These are phyloP conservation scores for Odontesthes bonariensis DNA, from an alignment of 2,113 vertebrate genomes.

Conservation along the genomic window DNA sequence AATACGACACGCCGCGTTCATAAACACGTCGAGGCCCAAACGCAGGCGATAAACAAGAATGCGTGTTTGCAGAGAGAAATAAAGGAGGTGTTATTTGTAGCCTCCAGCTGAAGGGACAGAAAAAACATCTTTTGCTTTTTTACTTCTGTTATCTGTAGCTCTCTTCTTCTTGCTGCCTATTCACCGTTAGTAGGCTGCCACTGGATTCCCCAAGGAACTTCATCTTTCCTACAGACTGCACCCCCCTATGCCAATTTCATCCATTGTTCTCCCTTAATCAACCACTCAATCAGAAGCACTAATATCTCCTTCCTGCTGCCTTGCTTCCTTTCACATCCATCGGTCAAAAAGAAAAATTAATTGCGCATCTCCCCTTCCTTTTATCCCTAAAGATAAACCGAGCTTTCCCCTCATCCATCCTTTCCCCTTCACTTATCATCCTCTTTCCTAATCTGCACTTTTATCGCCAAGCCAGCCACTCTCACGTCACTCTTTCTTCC, in stretches of 20 bases:
- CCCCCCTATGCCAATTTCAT: conserved; percentile 28
- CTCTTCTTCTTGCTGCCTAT: not conserved
- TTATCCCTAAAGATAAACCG: conserved; percentile 1
- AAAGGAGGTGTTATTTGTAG: not conserved
- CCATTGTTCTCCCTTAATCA: conserved; percentile 26
- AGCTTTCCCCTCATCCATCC: conserved; percentile 16
- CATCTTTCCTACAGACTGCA: conserved; percentile 11
- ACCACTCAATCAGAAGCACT: conserved; percentile 32
- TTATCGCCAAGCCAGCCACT: conserved; percentile 29
- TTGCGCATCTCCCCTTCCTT: rapidly evolving
- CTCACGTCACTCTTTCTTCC: conserved; percentile 17
- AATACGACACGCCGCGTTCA: not conserved
- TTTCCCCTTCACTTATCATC: conserved; percentile 1
- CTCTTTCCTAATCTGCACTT: conserved; percentile 10
- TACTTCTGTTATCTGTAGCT: not conserved
- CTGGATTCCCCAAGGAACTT: conserved; percentile 32
- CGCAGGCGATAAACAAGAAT: not conserved
- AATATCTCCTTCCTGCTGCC: conserved; percentile 9
- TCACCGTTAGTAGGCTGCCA: conserved; percentile 19
- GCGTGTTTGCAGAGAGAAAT: not conserved
- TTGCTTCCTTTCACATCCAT: not conserved
- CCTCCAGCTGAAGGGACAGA: not conserved
- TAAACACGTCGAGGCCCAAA: not conserved
- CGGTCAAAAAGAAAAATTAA: not conserved
- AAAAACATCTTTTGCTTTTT: not conserved